Evolutionary conservation across 2,888 invertebrate genomes (phyloP), one percentile per base, ranked within the genome.

Genomic region (Folsomia manolachei): DNA sequence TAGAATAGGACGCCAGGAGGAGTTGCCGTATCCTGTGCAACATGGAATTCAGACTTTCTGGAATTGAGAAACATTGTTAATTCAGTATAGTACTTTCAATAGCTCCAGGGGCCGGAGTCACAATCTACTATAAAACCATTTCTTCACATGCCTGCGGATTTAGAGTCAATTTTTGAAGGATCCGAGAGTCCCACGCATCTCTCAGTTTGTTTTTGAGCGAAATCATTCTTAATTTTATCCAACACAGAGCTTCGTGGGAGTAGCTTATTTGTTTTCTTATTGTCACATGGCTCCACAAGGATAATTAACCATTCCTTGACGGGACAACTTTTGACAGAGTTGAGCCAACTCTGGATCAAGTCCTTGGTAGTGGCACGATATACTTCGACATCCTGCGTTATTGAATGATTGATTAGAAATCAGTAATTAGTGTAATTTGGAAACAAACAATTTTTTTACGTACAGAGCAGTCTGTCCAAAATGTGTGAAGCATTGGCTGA

Each of bases 401-500:
- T n/a, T n/a, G n/a, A n/a, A n/a, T n/a, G 84, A 84, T 11, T 24
- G 14, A 14, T 27, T n/a, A 25, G 26, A 26, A 53, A 62, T 56
- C 51, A 61, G 24, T 9, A 26, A 63, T 14, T 11, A 26, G 24
- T 63, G 7, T n/a, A 63, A 63, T 11, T 23, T n/a, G n/a, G n/a
- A n/a, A n/a, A n/a, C n/a, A n/a, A n/a, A n/a, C n/a, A n/a, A n/a
- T n/a, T n/a, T n/a, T n/a, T n/a, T 9, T 4, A 86, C 89, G 87
- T 87, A 96, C 96, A 83, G 89, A 89, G 87, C 96, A 96, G 83
- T 97, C 96, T 24, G 93, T 95, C 91, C 96, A 95, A 84, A 91
- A 97, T 73, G 94, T 92, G 84, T 97, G 95, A 83, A 97, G 90
- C 83, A 97, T 90, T 14, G 96, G 94, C 81, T 93, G 91, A 80